Evolutionary conservation across 53 echinoderm and acorn worm genomes (phyloP).

Genomic region (Patiria pectinifera): DNA sequence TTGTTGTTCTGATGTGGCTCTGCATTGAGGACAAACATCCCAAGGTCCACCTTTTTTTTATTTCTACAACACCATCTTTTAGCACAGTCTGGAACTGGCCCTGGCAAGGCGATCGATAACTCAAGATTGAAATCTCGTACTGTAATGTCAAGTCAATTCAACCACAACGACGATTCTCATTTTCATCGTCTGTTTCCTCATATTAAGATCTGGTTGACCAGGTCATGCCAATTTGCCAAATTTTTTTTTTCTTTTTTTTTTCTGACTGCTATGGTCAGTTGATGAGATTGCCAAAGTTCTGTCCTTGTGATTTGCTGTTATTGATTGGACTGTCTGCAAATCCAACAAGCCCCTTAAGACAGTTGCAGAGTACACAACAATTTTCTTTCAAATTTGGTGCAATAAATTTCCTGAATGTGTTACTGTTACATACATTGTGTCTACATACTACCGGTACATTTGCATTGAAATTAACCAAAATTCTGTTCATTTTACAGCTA

Average conservation of each 20-base stretch:
- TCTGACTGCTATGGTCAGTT: background rate
- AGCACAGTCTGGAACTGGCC: background rate
- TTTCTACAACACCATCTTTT: background rate
- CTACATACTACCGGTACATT: no score
- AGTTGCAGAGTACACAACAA: background rate
- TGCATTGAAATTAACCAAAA: no score
- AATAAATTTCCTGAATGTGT: no score
- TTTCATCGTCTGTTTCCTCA: conserved; percentile 29
- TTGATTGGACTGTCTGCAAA: background rate
- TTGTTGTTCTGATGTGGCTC: background rate
- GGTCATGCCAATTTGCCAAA: background rate
- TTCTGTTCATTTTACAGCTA: no score
- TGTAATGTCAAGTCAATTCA: conserved; percentile 10
- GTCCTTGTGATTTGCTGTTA: background rate
- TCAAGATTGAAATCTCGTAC: conserved; percentile 34
- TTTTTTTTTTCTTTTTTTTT: background rate
- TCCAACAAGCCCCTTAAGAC: background rate
- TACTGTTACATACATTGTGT: no score
- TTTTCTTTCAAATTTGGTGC: no score
- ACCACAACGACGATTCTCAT: conserved; percentile 7
- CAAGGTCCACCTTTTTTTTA: background rate
- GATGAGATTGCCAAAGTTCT: background rate
- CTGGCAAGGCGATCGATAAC: conserved; percentile 31
- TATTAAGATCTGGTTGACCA: background rate
- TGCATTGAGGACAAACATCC: background rate